Percentiles rank a stretch among this genome's conserved stretches.
phyloP scores from a whole-genome alignment of 2,888 invertebrate species.

The Sinelater perroti region DNA sequence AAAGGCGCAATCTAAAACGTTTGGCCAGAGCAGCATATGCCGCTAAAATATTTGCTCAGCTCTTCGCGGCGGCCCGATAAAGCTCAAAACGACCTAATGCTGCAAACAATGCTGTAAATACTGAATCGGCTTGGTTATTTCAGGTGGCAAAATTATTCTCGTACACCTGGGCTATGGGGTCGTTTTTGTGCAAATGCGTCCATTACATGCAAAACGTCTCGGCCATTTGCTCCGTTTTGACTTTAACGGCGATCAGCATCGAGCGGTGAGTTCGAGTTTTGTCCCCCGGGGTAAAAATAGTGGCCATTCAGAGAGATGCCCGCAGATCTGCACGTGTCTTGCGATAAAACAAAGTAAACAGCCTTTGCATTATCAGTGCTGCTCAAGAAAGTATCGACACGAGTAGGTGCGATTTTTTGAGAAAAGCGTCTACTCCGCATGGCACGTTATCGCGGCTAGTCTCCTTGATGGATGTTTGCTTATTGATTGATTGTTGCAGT shows the following conservation, averaged over 20 bases:
- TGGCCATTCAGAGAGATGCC: neutral
- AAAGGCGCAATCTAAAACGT: constrained; percentile 9
- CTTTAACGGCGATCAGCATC: constrained; percentile 75
- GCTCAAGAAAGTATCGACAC: constrained; percentile 13
- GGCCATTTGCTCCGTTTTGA: constrained; percentile 76
- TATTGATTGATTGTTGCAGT: constrained; percentile 57
- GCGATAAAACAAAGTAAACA: constrained; percentile 17
- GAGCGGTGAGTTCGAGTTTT: constrained; percentile 66
- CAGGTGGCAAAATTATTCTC: constrained; percentile 74
- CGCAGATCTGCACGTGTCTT: constrained; percentile 16
- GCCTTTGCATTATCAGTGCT: no score
- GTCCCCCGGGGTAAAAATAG: neutral
- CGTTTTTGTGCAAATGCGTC: constrained; percentile 72
- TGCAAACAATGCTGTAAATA: no score
- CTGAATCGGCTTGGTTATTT: constrained; percentile 39
- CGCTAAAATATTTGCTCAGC: constrained; percentile 20
- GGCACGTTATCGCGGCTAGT: neutral
- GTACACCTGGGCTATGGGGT: constrained; percentile 74
- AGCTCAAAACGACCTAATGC: no score
- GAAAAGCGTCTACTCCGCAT: constrained; percentile 18
- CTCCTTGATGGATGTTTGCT: constrained; percentile 3
- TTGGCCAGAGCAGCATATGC: constrained; percentile 17
- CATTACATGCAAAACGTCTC: constrained; percentile 78
- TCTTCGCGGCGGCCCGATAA: constrained; percentile 5
- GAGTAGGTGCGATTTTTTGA: constrained; percentile 19